Percentiles rank a stretch among this genome's conserved stretches.
phyloP scores from a whole-genome alignment of 1,140 invertebrate species.

The Pomacea maculata region DNA sequence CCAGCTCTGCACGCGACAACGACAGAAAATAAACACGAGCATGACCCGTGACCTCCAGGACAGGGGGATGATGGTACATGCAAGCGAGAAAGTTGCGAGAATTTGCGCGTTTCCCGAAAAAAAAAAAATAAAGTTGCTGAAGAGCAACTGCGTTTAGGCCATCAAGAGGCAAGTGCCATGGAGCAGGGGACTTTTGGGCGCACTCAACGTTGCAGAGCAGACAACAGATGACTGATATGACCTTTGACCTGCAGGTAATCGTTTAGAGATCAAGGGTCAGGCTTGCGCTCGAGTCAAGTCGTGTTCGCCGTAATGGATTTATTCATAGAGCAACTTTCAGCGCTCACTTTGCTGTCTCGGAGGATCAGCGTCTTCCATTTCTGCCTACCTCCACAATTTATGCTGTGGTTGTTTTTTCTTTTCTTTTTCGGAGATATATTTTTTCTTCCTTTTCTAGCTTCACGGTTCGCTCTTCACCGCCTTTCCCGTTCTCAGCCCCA shows the following conservation, averaged over 20 bases:
- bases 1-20: too few species aligned
- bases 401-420: neutral
- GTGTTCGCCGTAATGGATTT: neutral
- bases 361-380: neutral
- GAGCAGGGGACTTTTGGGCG: neutral
- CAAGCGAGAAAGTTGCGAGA: too few species aligned
- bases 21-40: too few species aligned
- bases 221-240: neutral
- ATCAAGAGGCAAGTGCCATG: neutral
- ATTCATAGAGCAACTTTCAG: slow-evolving; percentile 2
- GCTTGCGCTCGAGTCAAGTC: neutral
- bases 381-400: neutral
- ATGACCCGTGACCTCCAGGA: too few species aligned
- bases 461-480: neutral
- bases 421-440: too few species aligned
- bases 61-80: too few species aligned
- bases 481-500: neutral
- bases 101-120: too few species aligned
- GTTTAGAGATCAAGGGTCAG: neutral
- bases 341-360: slow-evolving; percentile 1
- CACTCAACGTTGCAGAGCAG: neutral
- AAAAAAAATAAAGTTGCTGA: neutral
- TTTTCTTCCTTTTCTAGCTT: too few species aligned
- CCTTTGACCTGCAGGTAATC: neutral
- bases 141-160: neutral